Conservation (phyloP, 2,113 vertebrate genomes). For the Anser cygnoides region DNA sequence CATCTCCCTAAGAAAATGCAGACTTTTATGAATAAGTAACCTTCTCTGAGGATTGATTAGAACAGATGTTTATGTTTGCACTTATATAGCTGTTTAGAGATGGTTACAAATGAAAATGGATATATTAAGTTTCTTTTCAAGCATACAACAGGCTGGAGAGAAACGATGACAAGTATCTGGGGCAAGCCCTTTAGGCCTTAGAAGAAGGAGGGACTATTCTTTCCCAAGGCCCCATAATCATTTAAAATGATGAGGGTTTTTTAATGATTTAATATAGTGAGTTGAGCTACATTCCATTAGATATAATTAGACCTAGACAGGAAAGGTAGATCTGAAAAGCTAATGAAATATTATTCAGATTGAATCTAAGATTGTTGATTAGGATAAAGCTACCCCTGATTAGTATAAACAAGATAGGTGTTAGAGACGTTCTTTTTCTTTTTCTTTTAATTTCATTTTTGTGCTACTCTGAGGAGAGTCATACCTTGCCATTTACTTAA, state of each 20-base stretch:
- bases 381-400: conserved; percentile 85
- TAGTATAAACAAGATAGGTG: conserved; percentile 84
- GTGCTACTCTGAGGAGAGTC: conserved; percentile 56
- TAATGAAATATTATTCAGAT: conserved; percentile 88
- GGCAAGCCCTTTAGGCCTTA: conserved; percentile 45
- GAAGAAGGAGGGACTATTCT: conserved; percentile 34
- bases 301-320: conserved; percentile 87
- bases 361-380: conserved; percentile 85
- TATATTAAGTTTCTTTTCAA: conserved; percentile 52
- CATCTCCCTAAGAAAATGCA: background rate
- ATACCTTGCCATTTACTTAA: conserved; percentile 41
- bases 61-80: conserved; percentile 64
- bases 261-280: conserved; percentile 84
- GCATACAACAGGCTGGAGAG: conserved; percentile 31
- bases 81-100: conserved; percentile 51
- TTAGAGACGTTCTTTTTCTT: conserved; percentile 74
- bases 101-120: conserved; percentile 60
- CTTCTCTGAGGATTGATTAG: conserved; percentile 55
- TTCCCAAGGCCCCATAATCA: conserved; percentile 70
- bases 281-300: conserved; percentile 88
- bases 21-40: conserved; percentile 35
- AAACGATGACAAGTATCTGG: conserved; percentile 33
- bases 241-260: conserved; percentile 71
- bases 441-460: conserved; percentile 74
- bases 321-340: conserved; percentile 85